These are phyloP conservation scores for Exephanes ischioxanthus DNA, from an alignment of 2,888 invertebrate species.

Conservation along the genomic window DNA sequence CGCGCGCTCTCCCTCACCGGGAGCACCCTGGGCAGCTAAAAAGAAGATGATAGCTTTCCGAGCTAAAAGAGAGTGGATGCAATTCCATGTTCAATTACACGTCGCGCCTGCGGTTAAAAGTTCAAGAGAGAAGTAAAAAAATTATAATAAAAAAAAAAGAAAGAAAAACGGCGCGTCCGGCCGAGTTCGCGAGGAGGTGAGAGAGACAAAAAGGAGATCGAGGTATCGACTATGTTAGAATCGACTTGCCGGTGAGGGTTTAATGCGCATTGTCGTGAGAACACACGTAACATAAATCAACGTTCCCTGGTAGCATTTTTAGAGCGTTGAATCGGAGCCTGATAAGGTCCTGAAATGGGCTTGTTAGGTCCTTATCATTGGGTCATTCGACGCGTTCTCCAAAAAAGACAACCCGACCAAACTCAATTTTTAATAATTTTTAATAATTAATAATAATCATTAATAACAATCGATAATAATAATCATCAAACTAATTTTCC, in stretches of 20 bases:
- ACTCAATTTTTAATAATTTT: background rate
- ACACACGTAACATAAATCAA: constrained; percentile 10
- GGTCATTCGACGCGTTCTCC: background rate
- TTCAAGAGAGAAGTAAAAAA: constrained; percentile 37
- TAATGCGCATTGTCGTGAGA: constrained; percentile 5
- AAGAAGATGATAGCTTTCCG: constrained; percentile 48
- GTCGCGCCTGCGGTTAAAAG: constrained; percentile 70
- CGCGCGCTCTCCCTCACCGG: constrained; percentile 35
- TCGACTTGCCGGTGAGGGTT: background rate
- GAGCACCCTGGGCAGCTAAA: constrained; percentile 65
- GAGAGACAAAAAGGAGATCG: constrained; percentile 2
- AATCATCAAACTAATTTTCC: background rate
- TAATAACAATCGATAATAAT: background rate
- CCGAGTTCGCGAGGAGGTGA: constrained; percentile 22
- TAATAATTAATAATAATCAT: background rate
- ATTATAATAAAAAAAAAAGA: background rate
- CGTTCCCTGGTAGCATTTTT: background rate
- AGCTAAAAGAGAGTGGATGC: constrained; percentile 69
- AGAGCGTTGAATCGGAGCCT: too few species aligned
- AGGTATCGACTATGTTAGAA: background rate
- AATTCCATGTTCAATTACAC: constrained; percentile 78
- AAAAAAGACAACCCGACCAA: background rate
- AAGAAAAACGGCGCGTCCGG: constrained; percentile 10
- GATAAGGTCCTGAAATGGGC: too few species aligned
- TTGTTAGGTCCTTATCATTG: too few species aligned